A percentile compares a stretch with the other conserved stretches of the same genome.
These are phyloP conservation scores for Phoeniculus purpureus DNA, from an alignment of 2,797 vertebrate species.

Conservation along the genomic window DNA sequence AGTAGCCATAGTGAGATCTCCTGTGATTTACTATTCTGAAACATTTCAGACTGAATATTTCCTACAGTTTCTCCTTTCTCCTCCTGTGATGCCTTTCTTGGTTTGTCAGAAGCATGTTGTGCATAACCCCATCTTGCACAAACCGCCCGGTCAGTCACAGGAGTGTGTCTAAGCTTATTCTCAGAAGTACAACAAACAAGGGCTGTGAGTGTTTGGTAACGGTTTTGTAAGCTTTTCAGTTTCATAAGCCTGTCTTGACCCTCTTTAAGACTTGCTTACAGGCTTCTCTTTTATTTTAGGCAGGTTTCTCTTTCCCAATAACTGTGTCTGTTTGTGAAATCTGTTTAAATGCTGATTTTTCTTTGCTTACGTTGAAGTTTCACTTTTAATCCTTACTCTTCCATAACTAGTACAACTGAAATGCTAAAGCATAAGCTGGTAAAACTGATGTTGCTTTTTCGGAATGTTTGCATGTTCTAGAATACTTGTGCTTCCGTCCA, in stretches of 20 bases:
- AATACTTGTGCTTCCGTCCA: background rate
- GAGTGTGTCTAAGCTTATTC: constrained; percentile 29
- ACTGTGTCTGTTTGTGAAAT: background rate
- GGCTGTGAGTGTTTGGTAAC: constrained; percentile 22
- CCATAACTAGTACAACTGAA: background rate
- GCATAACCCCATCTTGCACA: background rate
- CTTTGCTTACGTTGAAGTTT: background rate
- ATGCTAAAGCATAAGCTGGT: background rate
- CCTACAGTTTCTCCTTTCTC: background rate
- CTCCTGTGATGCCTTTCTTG: background rate
- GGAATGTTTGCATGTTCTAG: background rate
- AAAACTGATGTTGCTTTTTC: background rate
- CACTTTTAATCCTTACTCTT: background rate
- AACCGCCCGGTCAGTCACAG: background rate
- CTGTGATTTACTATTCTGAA: background rate
- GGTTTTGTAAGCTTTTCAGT: constrained; percentile 35
- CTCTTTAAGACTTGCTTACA: constrained; percentile 21
- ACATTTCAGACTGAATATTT: background rate
- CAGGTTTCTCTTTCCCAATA: background rate
- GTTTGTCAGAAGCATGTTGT: background rate
- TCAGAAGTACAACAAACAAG: background rate
- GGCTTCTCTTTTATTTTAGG: constrained; percentile 6
- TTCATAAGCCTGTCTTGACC: constrained; percentile 36
- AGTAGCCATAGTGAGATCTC: background rate
- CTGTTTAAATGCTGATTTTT: background rate